Percentiles rank a stretch among this genome's conserved stretches.
These are phyloP conservation scores for Paracanthobrama guichenoti DNA, from an alignment of 2,113 vertebrate species.

Conservation along the genomic window DNA sequence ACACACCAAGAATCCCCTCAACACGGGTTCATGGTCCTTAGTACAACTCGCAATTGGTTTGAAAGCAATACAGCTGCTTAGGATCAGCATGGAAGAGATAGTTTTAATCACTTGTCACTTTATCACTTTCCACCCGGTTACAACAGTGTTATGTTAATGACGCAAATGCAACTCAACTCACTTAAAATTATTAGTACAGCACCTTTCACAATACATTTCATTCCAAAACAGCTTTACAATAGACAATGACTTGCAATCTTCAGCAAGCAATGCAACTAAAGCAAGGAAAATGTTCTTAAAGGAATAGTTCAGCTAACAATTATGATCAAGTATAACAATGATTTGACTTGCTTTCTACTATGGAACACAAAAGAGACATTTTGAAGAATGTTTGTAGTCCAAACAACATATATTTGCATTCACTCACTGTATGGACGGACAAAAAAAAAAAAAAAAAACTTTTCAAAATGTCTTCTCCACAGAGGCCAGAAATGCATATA, in stretches of 20 bases:
- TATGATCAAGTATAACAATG: neutral
- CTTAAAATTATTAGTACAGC: neutral
- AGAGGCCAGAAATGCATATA: neutral
- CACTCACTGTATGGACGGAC: neutral
- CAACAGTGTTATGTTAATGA: neutral
- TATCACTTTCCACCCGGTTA: neutral
- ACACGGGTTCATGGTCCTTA: neutral
- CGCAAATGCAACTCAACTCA: neutral
- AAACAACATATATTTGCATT: neutral
- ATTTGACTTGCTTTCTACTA: neutral
- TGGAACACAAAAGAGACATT: neutral
- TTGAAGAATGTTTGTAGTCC: neutral
- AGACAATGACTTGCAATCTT: neutral
- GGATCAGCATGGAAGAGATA: too few species aligned
- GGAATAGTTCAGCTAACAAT: neutral
- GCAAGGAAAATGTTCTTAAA: neutral
- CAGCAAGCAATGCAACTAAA: neutral
- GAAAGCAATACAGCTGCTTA: too few species aligned
- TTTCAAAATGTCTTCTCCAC: neutral
- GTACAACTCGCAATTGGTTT: neutral
- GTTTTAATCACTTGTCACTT: neutral
- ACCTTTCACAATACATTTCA: neutral
- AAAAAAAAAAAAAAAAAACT: neutral
- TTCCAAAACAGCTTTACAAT: neutral
- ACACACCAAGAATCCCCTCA: neutral